phyloP scores from a whole-genome alignment of 2,888 invertebrate species.

The Dryomyza anilis region DNA sequence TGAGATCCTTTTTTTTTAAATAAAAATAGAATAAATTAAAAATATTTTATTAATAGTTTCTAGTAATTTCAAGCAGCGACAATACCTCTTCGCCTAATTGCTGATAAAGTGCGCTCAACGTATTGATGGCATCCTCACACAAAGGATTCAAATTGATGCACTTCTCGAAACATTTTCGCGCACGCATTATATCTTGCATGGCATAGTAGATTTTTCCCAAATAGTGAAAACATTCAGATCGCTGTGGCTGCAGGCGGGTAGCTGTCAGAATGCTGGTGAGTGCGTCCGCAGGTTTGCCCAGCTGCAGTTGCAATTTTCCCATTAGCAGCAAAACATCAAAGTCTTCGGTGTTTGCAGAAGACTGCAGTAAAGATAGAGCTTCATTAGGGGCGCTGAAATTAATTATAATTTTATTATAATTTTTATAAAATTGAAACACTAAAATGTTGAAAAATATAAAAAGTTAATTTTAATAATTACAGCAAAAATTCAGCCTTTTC shows the following conservation, averaged over 20 bases:
- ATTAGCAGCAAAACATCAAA: slow-evolving; percentile 48
- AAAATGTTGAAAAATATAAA: neutral
- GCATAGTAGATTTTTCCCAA: slow-evolving; percentile 77
- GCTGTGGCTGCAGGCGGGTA: slow-evolving; percentile 75
- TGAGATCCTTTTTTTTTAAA: slow-evolving; percentile 46
- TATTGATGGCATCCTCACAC: slow-evolving; percentile 71
- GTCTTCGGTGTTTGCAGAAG: slow-evolving; percentile 36
- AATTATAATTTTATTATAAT: neutral
- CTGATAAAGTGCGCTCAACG: slow-evolving; percentile 77
- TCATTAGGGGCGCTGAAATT: slow-evolving; percentile 60
- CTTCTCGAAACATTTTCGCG: slow-evolving; percentile 84
- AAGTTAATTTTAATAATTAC: slow-evolving; percentile 39
- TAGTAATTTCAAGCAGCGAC: neutral
- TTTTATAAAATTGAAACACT: neutral
- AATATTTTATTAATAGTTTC: neutral
- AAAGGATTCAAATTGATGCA: slow-evolving; percentile 75
- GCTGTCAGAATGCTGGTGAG: slow-evolving; percentile 71
- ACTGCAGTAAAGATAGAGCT: slow-evolving; percentile 64
- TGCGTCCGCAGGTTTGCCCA: slow-evolving; percentile 67
- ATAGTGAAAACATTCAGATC: slow-evolving; percentile 74
- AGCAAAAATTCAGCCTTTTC: slow-evolving; percentile 45
- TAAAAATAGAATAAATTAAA: neutral
- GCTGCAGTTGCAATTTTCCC: slow-evolving; percentile 48
- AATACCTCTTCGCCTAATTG: slow-evolving; percentile 69
- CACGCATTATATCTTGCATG: slow-evolving; percentile 71